A percentile compares a stretch with the other conserved stretches of the same genome.
Evolutionary conservation across 2,888 invertebrate species (phyloP).

Genomic region (Drosophila gaucha): DNA sequence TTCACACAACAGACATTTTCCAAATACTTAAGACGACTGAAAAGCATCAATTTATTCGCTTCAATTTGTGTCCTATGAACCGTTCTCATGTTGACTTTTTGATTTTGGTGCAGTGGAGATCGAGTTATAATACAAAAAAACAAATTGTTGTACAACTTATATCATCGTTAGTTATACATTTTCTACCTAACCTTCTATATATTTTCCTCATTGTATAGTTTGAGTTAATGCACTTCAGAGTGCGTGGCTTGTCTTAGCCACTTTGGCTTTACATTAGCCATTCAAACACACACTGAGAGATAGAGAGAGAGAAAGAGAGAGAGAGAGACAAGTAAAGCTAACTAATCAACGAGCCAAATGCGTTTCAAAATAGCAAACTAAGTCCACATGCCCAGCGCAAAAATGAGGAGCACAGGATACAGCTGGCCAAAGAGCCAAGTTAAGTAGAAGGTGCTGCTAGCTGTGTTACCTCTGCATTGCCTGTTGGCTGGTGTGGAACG

Average conservation of each 20-base stretch:
- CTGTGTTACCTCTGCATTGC: constrained; percentile 2
- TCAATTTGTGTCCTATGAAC: too few relatives aligned
- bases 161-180: too few relatives aligned
- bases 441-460: constrained; percentile 26
- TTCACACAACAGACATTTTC: too few relatives aligned
- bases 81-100: too few relatives aligned
- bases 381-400: constrained; percentile 46
- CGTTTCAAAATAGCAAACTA: constrained; percentile 61
- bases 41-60: too few relatives aligned
- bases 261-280: constrained; percentile 57
- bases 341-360: constrained; percentile 68
- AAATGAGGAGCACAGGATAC: constrained; percentile 26
- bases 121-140: too few relatives aligned
- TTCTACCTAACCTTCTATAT: too few relatives aligned
- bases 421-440: constrained; percentile 1
- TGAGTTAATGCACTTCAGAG: constrained; percentile 3
- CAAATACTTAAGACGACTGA: too few relatives aligned
- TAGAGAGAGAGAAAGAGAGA: neutral
- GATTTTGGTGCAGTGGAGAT: too few relatives aligned
- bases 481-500: constrained; percentile 60
- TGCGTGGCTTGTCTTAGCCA: constrained; percentile 36
- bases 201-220: constrained; percentile 10
- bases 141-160: too few relatives aligned
- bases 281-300: constrained; percentile 9
- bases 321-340: constrained; percentile 32